phyloP scores from a whole-genome alignment of 2,113 vertebrate genomes.

The Channa argus region DNA sequence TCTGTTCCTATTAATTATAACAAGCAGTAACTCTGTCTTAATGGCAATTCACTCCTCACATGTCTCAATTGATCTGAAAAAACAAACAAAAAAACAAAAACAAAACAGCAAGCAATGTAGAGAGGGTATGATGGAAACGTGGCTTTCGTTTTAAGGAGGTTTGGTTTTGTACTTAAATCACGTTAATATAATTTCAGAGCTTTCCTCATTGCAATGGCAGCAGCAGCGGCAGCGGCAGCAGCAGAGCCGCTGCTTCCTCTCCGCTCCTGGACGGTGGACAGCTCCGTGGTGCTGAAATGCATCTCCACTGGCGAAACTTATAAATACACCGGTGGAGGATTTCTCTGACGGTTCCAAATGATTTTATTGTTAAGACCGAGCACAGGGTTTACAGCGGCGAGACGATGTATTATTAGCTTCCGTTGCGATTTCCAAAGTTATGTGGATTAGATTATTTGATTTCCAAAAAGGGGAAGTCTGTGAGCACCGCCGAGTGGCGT shows the following conservation, averaged over 20 bases:
- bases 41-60: neutral
- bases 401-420: constrained; percentile 16
- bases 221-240: constrained; percentile 9
- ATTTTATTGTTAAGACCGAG: constrained; percentile 12
- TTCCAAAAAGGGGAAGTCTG: constrained; percentile 70
- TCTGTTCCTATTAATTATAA: neutral
- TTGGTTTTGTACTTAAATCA: constrained; percentile 32
- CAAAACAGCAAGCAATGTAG: neutral
- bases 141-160: neutral
- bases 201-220: neutral
- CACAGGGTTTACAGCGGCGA: neutral
- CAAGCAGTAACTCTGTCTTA: neutral
- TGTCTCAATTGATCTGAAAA: neutral
- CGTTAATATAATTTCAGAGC: constrained; percentile 1
- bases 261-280: constrained; percentile 56
- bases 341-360: neutral
- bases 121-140: neutral
- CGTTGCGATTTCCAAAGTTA: constrained; percentile 41
- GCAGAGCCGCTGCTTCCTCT: constrained; percentile 5
- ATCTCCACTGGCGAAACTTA: constrained; percentile 7
- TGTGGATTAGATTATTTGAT: constrained; percentile 48
- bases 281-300: constrained; percentile 74
- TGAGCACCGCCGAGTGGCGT: constrained; percentile 85
- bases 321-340: neutral
- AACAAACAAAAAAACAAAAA: too few species aligned